phyloP scores from a whole-genome alignment of 2,888 invertebrate species.

The Epinotia ramella region DNA sequence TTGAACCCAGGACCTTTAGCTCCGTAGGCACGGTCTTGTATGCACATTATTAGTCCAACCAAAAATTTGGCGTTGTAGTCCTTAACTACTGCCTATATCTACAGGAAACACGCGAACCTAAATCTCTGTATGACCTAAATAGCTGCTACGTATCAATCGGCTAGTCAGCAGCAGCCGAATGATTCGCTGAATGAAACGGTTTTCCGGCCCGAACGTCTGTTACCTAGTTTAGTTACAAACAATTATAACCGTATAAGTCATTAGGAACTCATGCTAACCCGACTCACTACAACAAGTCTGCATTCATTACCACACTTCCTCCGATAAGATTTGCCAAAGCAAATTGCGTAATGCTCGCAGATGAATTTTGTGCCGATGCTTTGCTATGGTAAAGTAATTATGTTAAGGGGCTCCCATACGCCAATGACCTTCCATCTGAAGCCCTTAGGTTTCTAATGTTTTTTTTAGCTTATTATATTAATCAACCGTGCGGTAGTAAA shows the following conservation, averaged over 20 bases:
- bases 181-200: neutral
- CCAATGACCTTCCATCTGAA: too few relatives aligned
- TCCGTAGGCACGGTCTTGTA: too few relatives aligned
- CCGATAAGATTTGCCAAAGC: slow-evolving; percentile 43
- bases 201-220: neutral
- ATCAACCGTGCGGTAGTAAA: neutral
- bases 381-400: slow-evolving; percentile 10
- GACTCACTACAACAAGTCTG: slow-evolving; percentile 14
- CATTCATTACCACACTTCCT: slow-evolving; percentile 22
- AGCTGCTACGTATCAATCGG: neutral
- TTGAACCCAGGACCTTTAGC: too few relatives aligned
- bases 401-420: too few relatives aligned
- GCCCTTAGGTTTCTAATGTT: too few relatives aligned
- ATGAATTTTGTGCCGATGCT: neutral
- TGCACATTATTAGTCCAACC: too few relatives aligned
- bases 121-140: neutral
- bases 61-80: too few relatives aligned
- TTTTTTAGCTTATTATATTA: too few relatives aligned
- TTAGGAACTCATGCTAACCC: slow-evolving; percentile 3
- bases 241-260: slow-evolving; percentile 8
- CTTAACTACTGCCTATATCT: too few relatives aligned
- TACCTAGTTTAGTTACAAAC: slow-evolving; percentile 1
- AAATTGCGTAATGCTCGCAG: slow-evolving; percentile 28
- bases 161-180: neutral
- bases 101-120: too few relatives aligned